Conservation (phyloP, 2,113 vertebrate species). For the Lucifuga dentata region DNA sequence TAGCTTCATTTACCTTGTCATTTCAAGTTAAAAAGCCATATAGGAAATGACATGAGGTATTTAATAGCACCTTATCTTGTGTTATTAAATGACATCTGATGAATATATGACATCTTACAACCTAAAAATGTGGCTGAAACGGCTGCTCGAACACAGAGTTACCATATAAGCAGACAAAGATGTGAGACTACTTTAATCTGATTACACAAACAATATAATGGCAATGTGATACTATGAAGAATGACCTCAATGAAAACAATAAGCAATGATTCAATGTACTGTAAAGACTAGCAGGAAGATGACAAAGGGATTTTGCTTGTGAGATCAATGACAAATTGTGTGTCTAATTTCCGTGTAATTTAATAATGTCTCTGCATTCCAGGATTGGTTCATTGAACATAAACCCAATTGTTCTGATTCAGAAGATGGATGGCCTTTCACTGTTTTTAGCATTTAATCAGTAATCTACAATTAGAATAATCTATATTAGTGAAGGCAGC, state of each 20-base stretch:
- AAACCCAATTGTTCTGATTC: slow-evolving; percentile 49
- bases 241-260: too few species aligned
- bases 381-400: slow-evolving; percentile 33
- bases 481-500: slow-evolving; percentile 68
- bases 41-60: too few species aligned
- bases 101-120: background rate
- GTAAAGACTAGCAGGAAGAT: background rate
- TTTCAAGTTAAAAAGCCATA: slow-evolving; percentile 5
- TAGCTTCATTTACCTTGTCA: slow-evolving; percentile 1
- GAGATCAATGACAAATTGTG: slow-evolving; percentile 30
- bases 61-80: background rate
- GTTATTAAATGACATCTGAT: slow-evolving; percentile 5
- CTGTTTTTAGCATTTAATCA: slow-evolving; percentile 58
- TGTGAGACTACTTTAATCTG: too few species aligned
- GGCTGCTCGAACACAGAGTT: too few species aligned
- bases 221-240: background rate
- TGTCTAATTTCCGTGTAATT: slow-evolving; percentile 56
- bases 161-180: too few species aligned
- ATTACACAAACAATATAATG: background rate
- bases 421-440: slow-evolving; percentile 45
- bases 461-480: slow-evolving; percentile 65
- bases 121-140: background rate
- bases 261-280: background rate
- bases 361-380: slow-evolving; percentile 22
- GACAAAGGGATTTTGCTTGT: slow-evolving; percentile 22